phyloP scores from a whole-genome alignment of 2,797 vertebrate genomes.

The Pyrocephalus nanus region DNA sequence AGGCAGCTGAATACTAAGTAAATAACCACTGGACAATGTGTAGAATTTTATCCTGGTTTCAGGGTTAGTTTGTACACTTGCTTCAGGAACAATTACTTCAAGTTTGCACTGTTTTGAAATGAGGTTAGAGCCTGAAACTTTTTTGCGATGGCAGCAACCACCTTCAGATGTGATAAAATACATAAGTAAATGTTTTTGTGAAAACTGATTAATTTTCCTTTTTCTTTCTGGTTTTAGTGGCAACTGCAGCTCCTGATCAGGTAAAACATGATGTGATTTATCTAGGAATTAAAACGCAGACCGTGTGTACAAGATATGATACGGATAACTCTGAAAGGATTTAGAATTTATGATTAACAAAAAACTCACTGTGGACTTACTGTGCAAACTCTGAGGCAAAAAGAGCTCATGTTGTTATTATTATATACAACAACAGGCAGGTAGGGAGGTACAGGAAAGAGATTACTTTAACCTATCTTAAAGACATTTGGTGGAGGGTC shows the following conservation, averaged over 20 bases:
- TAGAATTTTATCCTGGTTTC: background rate
- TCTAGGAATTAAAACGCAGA: background rate
- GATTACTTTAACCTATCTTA: background rate
- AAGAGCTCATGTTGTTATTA: background rate
- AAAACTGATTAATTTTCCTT: constrained; percentile 45
- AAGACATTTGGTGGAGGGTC: background rate
- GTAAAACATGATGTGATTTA: constrained; percentile 79
- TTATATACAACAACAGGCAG: background rate
- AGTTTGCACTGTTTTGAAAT: background rate
- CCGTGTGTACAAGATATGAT: background rate
- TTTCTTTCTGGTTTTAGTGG: constrained; percentile 83
- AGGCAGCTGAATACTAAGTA: background rate
- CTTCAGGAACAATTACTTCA: background rate
- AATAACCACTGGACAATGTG: background rate
- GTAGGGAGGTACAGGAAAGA: background rate
- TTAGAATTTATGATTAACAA: background rate
- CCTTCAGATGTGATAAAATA: background rate
- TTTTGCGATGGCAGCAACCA: background rate
- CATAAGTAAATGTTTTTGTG: background rate
- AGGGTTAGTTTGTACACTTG: background rate
- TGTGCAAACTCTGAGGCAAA: background rate
- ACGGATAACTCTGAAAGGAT: background rate
- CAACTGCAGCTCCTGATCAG: constrained; percentile 84
- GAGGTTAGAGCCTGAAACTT: background rate
- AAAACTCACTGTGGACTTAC: background rate